Base-by-base conservation (phyloP, 92 coral and sea anemone species). In the Micromussa lordhowensis region DNA sequence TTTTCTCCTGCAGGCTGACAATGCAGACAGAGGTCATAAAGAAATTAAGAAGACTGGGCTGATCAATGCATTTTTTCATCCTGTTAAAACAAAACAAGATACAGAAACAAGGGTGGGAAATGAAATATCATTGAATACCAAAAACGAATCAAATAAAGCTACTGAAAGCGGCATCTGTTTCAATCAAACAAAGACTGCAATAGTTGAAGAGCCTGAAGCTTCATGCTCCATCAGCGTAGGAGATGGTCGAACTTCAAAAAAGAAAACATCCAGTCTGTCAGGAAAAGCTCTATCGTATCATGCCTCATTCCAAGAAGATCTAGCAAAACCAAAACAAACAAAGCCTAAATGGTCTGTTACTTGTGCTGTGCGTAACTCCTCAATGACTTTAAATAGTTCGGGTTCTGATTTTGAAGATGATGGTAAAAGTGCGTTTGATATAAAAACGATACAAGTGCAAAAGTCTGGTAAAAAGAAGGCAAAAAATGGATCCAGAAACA, bases 331-430 rank as follows among this genome's bases (percentile, higher is more conserved):
- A 4, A 92, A 86, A 81, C 87, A 77, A 54, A 18, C 28, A 2
- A 90, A 83, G 30, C 87, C 77, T 36, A 90, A 90, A 68, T 93
- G 93, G 91, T 93, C 95, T 35, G 53, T 93, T 13, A 58, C 85
- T 4, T 93, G 90, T 81, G 66, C 85, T 73, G 87, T 79, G 40
- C 54, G 75, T 3, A 91, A 77, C 22, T 35, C 89, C 28, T 88
- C 90, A 16, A 91, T 91, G 34, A 14, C 28, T 54, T 32, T 83
- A 30, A 64, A 68, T 77, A 85, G 83, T 44, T 81, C 89, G 55
- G 87, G 73, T 22, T 89, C 94, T 29, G 92, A 85, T 40, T 85
- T 85, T 89, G 94, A 92, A 29, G 92, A 88, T 31, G 82, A 75
- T 11, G 59, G 61, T 17, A 85, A 35, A 29, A 63, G 24, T 59